Evolutionary conservation across 2,113 vertebrate genomes (phyloP).

Genomic region (Gobio gobio): DNA sequence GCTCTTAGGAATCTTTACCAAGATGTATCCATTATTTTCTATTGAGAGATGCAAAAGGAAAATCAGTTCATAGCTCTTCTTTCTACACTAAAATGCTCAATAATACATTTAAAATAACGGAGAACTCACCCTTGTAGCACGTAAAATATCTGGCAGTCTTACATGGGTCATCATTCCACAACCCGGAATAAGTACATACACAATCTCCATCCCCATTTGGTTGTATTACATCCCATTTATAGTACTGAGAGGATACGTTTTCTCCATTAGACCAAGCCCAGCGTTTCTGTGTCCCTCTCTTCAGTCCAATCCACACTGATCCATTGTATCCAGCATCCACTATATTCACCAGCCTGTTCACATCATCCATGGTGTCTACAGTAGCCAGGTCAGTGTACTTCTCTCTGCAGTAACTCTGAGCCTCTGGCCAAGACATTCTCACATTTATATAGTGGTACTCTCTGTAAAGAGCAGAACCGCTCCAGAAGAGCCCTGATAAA

Average conservation of each 20-base stretch:
- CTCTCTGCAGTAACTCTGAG: constrained; percentile 49
- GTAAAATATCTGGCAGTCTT: too few species aligned
- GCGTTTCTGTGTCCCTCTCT: neutral
- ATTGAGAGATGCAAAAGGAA: neutral
- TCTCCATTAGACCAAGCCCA: constrained; percentile 47
- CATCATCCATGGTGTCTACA: constrained; percentile 13
- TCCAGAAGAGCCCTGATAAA: neutral
- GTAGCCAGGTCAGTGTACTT: constrained; percentile 38
- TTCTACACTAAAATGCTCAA: neutral
- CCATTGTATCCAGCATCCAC: constrained; percentile 38
- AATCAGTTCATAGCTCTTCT: neutral
- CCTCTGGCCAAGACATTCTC: constrained; percentile 34
- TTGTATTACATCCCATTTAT: neutral
- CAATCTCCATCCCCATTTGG: too few species aligned
- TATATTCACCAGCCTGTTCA: neutral
- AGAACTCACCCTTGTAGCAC: too few species aligned
- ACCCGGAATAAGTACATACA: fast-evolving
- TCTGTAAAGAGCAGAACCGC: neutral
- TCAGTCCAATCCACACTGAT: constrained; percentile 51
- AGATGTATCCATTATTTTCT: neutral
- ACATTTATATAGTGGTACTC: constrained; percentile 19
- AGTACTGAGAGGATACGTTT: neutral
- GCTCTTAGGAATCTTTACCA: fast-evolving
- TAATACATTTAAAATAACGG: too few species aligned
- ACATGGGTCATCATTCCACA: too few species aligned